Evolutionary conservation across 23 tunicate genomes (phyloP), one percentile per base, ranked within the genome.

Genomic region (Styela plicata): DNA sequence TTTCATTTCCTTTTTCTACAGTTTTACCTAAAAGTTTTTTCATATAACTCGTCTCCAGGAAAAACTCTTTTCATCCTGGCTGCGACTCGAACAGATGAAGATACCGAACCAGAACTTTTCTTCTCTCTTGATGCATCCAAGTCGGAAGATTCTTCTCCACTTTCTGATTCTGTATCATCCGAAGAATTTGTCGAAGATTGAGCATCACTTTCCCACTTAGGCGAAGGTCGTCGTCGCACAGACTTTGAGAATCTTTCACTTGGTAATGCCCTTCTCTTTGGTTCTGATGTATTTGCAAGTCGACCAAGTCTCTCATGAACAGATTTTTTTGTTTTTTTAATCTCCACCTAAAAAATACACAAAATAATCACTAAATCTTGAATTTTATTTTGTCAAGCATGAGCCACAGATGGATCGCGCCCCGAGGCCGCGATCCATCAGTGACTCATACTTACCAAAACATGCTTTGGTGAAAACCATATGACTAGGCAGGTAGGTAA

Each of bases 241-340:
- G 57, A 13, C 13, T 44, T 44, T 44, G 7, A 13, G 7, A 44
- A 5, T 44, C 57, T 44, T 44, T 44, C 57, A 44, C 13, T 44
- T 7, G 7, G 57, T 44, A 44, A 5, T 5, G 13, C 13, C 57
- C 57, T 44, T 44, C 13, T 44, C 57, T 44, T 44, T 13, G 57
- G 7, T 44, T 44, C 57, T 44, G 57, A 13, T 44, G 13, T 13
- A 5, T 44, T 44, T 5, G 57, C 13, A 5, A 44, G 7, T 5
- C 57, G 57, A 44, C 57, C 57, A 17, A 67, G 71, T 67, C 71
- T 27, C 24, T 67, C 31, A 24, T 67, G 71, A 22, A 67, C 71
- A 44, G 57, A 44, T 13, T 44, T 44, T 44, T 13, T 44, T 44
- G 57, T 7, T 44, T 44, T 44, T 13, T 44, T 7, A 5, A 13